Conservation (phyloP, 2,888 invertebrate species). For the Homarus gammarus region DNA sequence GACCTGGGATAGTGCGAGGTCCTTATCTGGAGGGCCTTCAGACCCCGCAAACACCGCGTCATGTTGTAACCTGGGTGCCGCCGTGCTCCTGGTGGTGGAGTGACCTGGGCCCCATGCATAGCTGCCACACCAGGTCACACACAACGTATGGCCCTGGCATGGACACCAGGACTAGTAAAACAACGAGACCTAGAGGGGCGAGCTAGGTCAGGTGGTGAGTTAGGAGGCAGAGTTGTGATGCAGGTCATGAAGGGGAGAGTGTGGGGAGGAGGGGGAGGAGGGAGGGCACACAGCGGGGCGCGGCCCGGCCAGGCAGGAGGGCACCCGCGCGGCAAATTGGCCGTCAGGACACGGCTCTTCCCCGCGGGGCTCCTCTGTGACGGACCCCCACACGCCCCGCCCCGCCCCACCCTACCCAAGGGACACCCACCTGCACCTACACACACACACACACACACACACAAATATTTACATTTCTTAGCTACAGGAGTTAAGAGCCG, state of each 20-base stretch:
- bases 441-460: not conserved
- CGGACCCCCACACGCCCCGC: not conserved
- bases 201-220: not conserved
- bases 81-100: too few relatives aligned
- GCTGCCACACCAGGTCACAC: too few relatives aligned
- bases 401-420: not conserved
- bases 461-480: not conserved
- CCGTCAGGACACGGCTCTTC: constrained; percentile 65
- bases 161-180: too few relatives aligned
- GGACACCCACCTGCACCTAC: not conserved
- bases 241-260: constrained; percentile 29
- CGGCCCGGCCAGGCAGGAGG: constrained; percentile 51
- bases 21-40: too few relatives aligned
- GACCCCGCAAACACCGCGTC: too few relatives aligned
- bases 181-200: not conserved
- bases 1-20: too few relatives aligned
- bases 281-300: constrained; percentile 26
- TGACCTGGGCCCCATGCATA: too few relatives aligned
- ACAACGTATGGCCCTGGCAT: too few relatives aligned
- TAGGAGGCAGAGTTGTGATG: constrained; percentile 28
- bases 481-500: too few relatives aligned
- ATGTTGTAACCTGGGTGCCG: too few relatives aligned
- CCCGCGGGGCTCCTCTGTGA: constrained; percentile 43
- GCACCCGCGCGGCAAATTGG: constrained; percentile 69
- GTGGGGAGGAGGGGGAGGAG: constrained; percentile 24